These are phyloP conservation scores for Cyclina sinensis DNA, from an alignment of 1,140 invertebrate species.

Conservation along the genomic window DNA sequence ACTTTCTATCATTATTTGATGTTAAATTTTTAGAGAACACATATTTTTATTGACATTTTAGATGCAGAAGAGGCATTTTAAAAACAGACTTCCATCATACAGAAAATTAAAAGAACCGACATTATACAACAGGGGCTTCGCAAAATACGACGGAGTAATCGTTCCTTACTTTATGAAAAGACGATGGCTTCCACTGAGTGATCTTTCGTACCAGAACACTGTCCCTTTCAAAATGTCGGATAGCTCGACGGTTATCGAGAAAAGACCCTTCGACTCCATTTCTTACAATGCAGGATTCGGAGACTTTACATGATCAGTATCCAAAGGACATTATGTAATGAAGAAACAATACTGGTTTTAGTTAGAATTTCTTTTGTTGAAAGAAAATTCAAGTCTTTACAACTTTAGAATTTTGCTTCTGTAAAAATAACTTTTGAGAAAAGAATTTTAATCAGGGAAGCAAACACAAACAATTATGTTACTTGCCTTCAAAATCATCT, in stretches of 20 bases:
- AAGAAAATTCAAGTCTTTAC: no score
- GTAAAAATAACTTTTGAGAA: no score
- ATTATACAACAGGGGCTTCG: not conserved
- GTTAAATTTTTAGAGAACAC: no score
- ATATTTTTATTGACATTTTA: not conserved
- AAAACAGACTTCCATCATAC: not conserved
- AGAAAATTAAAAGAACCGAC: not conserved
- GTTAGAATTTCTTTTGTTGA: no score
- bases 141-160: not conserved
- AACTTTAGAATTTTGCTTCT: no score
- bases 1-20: no score
- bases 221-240: not conserved
- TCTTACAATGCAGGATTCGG: conserved; percentile 12
- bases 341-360: no score
- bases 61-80: not conserved
- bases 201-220: not conserved
- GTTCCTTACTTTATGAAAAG: conserved; percentile 31
- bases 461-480: no score
- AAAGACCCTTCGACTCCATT: conserved; percentile 25
- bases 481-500: no score
- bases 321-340: no score
- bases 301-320: not conserved
- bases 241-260: not conserved
- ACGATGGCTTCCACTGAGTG: not conserved
- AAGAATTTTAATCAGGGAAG: no score